Evolutionary conservation across 2,113 vertebrate species (phyloP).

Genomic region (Caranx melampygus): DNA sequence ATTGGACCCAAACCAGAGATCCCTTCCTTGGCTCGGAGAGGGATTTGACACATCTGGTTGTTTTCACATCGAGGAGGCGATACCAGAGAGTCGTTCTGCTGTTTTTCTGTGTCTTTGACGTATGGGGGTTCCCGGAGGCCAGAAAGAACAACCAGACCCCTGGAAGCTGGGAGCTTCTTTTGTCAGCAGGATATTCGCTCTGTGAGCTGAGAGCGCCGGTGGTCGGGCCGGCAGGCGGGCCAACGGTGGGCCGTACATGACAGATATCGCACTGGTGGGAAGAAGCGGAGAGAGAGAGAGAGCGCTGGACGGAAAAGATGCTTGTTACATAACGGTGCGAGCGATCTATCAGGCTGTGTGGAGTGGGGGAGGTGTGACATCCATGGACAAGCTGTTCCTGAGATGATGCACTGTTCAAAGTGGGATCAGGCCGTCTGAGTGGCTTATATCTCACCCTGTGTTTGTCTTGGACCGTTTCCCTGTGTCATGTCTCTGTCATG

Average conservation of each 20-base stretch:
- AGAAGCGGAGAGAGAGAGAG: constrained; percentile 21
- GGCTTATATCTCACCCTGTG: constrained; percentile 41
- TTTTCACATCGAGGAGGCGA: constrained; percentile 40
- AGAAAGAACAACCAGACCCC: constrained; percentile 3
- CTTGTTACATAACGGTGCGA: constrained; percentile 50
- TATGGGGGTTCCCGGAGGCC: constrained; percentile 11
- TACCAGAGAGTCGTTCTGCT: constrained; percentile 5
- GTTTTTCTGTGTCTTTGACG: constrained; percentile 39
- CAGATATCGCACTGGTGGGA: constrained; percentile 35
- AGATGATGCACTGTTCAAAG: constrained; percentile 10
- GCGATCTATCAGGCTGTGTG: constrained; percentile 36
- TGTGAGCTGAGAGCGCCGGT: constrained; percentile 8
- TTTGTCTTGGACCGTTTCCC: constrained; percentile 37
- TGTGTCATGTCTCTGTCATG: constrained; percentile 41
- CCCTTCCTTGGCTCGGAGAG: constrained; percentile 13
- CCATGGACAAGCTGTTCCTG: constrained; percentile 56
- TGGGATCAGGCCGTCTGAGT: constrained; percentile 41
- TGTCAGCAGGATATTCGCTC: constrained; percentile 42
- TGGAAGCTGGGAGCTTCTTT: constrained; percentile 14
- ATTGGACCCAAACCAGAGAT: constrained; percentile 41
- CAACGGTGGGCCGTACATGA: constrained; percentile 4
- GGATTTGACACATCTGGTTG: constrained; percentile 22
- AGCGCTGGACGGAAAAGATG: constrained; percentile 50
- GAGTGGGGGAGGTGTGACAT: constrained; percentile 47
- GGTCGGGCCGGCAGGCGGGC: constrained; percentile 4